Conservation (phyloP, 2,797 vertebrate genomes). For the Podarcis lilfordi region DNA sequence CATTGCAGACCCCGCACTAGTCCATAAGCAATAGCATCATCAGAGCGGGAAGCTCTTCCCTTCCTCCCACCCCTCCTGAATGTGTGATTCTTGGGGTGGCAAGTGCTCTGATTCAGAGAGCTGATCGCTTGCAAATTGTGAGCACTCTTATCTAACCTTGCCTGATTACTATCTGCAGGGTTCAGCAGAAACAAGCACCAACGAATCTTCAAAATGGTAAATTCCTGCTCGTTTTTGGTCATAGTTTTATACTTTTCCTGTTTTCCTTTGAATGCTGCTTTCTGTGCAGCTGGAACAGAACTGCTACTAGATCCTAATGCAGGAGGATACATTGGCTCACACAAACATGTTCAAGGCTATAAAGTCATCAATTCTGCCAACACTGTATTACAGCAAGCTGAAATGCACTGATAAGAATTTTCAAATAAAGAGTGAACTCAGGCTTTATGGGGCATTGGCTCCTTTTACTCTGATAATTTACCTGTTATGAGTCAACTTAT, state of each 20-base stretch:
- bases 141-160: neutral
- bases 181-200: neutral
- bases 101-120: neutral
- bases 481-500: neutral
- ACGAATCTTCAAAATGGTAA: neutral
- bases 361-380: neutral
- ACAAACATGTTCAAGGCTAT: fast-evolving
- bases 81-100: neutral
- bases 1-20: neutral
- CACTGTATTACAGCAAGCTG: neutral
- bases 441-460: slow-evolving; percentile 5
- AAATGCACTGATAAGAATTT: slow-evolving; percentile 3
- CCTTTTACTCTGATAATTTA: neutral
- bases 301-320: neutral
- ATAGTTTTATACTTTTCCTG: neutral
- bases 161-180: neutral
- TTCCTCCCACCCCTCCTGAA: neutral
- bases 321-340: slow-evolving; percentile 19
- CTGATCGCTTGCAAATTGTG: neutral
- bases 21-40: neutral
- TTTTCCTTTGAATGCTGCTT: neutral
- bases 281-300: neutral
- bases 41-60: neutral
- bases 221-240: neutral
- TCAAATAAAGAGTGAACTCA: fast-evolving